Evolutionary conservation across 2,113 vertebrate genomes (phyloP), one percentile per base, ranked within the genome.

Genomic region (Lipophrys pholis): DNA sequence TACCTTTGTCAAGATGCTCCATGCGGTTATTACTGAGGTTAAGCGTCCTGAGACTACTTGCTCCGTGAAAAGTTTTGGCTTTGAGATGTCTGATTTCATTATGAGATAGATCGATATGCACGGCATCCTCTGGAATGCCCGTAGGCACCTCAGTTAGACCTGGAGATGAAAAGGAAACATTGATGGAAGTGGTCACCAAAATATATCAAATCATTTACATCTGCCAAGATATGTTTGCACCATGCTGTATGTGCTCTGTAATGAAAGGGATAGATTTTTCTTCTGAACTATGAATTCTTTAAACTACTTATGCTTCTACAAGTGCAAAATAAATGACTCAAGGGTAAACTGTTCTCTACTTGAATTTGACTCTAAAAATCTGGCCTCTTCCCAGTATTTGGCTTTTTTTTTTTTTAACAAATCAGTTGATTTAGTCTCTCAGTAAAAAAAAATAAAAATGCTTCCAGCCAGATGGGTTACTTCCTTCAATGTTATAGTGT

Each of bases 21-120:
- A 99, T 93, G 81, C 92, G 93, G 51, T 99, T 99, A 81, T 92
- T 92, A 70, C 95, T 98, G 69, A 99, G 89, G 84, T 97, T 98
- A 73, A 99, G 66, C 83, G 91, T 91, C 89, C 95, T 95, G 72
- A 99, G 82, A 62, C 96, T 94, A 68, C 92, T 95, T 46, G 94
- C 91, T 35, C 90, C 94, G 70, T 95, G 92, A 85, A 98, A 99
- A 60, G 95, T 93, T 86, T 93, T 97, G 80, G 94, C 90, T 87
- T 84, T 94, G 56, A 99, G 94, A 38, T 94, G 94, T 78, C 80
- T 93, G 74, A 99, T 97, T 88, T 94, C 94, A 86, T 99, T 99
- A 85, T 84, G 85, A 48, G 97, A 98, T 59, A 99, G 87, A 87
- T 99, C 96, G 21, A 99, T 91, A 82, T 95, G 95, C 76, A 95